Conservation (phyloP, 2,888 invertebrate genomes). For the Pharmacophagus antenor region DNA sequence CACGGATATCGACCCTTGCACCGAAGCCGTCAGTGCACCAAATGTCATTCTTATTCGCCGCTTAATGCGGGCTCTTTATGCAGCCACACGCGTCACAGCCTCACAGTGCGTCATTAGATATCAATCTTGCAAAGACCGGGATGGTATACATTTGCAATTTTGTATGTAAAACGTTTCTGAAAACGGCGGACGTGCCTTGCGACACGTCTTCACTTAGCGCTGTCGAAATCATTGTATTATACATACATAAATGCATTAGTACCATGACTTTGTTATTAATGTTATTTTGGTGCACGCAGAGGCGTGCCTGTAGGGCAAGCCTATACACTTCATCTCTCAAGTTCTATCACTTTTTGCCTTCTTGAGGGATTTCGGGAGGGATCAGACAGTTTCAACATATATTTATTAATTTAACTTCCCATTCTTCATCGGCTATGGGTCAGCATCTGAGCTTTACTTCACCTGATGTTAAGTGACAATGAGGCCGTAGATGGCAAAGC, state of each 20-base stretch:
- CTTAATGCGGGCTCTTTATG: constrained; percentile 1
- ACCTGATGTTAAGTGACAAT: too few species aligned
- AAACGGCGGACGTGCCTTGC: neutral
- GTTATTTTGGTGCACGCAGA: too few species aligned
- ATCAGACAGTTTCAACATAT: too few species aligned
- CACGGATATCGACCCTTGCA: constrained; percentile 22
- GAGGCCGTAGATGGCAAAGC: too few species aligned
- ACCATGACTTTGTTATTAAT: neutral
- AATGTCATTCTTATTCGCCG: constrained; percentile 20
- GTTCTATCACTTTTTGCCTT: too few species aligned
- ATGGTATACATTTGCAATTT: constrained; percentile 7
- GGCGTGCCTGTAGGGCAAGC: too few species aligned
- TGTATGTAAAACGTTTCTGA: constrained; percentile 7
- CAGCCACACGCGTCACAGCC: constrained; percentile 22
- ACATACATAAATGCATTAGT: neutral
- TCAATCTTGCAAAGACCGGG: constrained; percentile 10
- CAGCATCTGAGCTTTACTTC: too few species aligned
- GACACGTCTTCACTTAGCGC: neutral
- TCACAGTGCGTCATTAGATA: constrained; percentile 1
- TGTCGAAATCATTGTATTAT: neutral
- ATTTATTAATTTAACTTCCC: too few species aligned
- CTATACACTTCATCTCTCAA: too few species aligned
- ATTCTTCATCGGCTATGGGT: too few species aligned
- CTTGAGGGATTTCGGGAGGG: too few species aligned
- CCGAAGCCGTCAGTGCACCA: constrained; percentile 17